Percentiles rank a stretch among this genome's conserved stretches.
Conservation (phyloP, 2,888 invertebrate genomes). For the Mactromeris polynyma region DNA sequence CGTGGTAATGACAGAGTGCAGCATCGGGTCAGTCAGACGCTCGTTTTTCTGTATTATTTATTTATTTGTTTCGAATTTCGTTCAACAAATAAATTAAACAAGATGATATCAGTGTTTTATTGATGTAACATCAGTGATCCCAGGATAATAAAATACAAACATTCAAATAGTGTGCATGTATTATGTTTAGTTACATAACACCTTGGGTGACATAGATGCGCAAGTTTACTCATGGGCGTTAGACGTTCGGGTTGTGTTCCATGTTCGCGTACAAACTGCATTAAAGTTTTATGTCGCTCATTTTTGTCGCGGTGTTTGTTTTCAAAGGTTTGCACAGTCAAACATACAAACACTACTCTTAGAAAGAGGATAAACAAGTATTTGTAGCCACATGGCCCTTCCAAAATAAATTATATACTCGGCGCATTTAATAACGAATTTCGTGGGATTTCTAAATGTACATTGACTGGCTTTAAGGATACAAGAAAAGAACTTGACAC, state of each 20-base stretch:
- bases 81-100: conserved; percentile 5
- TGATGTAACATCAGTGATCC: background rate
- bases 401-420: too few species aligned
- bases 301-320: background rate
- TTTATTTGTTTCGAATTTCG: conserved; percentile 13
- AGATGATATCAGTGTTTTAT: conserved; percentile 14
- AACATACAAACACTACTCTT: background rate
- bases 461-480: too few species aligned
- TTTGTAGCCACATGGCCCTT: background rate
- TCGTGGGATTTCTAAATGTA: too few species aligned
- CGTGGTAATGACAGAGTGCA: background rate
- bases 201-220: background rate
- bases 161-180: background rate
- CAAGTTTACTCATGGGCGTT: background rate
- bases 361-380: background rate
- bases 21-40: background rate
- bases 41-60: background rate
- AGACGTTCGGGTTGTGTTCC: background rate
- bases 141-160: conserved; percentile 16
- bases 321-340: background rate
- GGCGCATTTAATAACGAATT: too few species aligned
- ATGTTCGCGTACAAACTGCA: background rate
- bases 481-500: too few species aligned
- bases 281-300: background rate
- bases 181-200: conserved; percentile 7